Evolutionary conservation across 1,140 invertebrate species (phyloP).

Genomic region (Dufourea novaeangliae): DNA sequence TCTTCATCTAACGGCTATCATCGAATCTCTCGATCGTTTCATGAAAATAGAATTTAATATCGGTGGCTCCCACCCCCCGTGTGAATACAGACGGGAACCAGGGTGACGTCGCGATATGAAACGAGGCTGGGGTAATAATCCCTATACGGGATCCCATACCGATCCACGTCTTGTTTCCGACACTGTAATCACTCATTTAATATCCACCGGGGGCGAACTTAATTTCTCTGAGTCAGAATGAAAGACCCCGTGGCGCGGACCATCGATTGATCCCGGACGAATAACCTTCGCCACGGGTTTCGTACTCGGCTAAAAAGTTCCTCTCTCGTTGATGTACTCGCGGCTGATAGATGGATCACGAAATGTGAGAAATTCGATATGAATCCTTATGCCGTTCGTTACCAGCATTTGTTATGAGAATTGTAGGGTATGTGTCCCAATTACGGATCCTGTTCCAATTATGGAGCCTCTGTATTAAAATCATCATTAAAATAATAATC

Average conservation of each 20-base stretch:
- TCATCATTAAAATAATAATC: too few species aligned
- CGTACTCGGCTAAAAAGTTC: neutral
- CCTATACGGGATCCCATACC: neutral
- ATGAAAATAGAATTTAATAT: constrained; percentile 58
- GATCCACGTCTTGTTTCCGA: constrained; percentile 13
- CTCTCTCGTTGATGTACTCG: neutral
- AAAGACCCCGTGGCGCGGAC: constrained; percentile 26
- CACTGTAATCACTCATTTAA: constrained; percentile 57
- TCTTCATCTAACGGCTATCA: neutral
- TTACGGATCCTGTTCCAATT: too few species aligned
- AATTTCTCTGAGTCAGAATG: constrained; percentile 28
- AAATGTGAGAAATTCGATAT: too few species aligned
- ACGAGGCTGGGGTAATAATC: constrained; percentile 51
- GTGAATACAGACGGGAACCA: constrained; percentile 17
- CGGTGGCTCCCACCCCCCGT: constrained; percentile 19
- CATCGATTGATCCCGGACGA: neutral
- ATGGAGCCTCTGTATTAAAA: too few species aligned
- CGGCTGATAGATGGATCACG: neutral
- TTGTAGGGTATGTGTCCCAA: too few species aligned
- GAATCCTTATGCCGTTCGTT: too few species aligned
- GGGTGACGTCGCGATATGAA: neutral
- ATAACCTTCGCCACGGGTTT: neutral
- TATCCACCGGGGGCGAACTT: constrained; percentile 39
- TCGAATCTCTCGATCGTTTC: neutral
- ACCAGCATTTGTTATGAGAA: too few species aligned